These are phyloP conservation scores for Cyrtodaria siliqua DNA, from an alignment of 2,888 invertebrate species.

Conservation along the genomic window DNA sequence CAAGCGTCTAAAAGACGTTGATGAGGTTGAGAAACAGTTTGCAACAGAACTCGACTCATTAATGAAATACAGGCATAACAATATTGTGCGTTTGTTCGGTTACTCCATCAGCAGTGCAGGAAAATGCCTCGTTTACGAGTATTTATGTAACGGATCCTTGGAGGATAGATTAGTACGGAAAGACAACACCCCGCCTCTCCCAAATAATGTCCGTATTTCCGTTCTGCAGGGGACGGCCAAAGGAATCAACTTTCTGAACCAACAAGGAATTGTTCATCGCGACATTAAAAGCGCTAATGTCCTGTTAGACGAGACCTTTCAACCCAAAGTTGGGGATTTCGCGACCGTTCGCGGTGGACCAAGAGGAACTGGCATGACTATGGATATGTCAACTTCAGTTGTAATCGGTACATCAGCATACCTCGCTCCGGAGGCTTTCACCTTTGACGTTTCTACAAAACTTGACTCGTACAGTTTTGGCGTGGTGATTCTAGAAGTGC, in stretches of 20 bases:
- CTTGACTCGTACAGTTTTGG: conserved; percentile 98
- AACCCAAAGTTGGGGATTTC: conserved; percentile 98
- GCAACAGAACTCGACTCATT: conserved; percentile 76
- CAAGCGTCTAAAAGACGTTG: conserved; percentile 70
- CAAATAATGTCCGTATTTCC: conserved; percentile 92
- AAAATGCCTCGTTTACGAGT: conserved; percentile 96
- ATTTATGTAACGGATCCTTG: conserved; percentile 96
- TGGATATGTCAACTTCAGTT: conserved; percentile 87
- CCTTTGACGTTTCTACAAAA: conserved; percentile 91
- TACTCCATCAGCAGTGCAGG: conserved; percentile 92
- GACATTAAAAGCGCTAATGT: conserved; percentile 98
- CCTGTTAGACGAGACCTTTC: conserved; percentile 93
- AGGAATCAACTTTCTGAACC: conserved; percentile 94
- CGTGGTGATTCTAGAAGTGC: conserved; percentile 93
- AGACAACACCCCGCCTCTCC: conserved; percentile 88
- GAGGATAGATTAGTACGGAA: conserved; percentile 91
- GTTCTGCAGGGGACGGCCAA: conserved; percentile 95
- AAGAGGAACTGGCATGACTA: conserved; percentile 76
- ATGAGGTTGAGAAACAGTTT: conserved; percentile 75
- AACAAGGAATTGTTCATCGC: conserved; percentile 95
- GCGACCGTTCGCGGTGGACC: conserved; percentile 89
- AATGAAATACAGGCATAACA: conserved; percentile 91
- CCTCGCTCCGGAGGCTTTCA: conserved; percentile 95
- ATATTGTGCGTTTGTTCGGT: conserved; percentile 95
- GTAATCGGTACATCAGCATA: conserved; percentile 98